phyloP scores from a whole-genome alignment of 2,797 vertebrate genomes.

The Apodemus agrarius region DNA sequence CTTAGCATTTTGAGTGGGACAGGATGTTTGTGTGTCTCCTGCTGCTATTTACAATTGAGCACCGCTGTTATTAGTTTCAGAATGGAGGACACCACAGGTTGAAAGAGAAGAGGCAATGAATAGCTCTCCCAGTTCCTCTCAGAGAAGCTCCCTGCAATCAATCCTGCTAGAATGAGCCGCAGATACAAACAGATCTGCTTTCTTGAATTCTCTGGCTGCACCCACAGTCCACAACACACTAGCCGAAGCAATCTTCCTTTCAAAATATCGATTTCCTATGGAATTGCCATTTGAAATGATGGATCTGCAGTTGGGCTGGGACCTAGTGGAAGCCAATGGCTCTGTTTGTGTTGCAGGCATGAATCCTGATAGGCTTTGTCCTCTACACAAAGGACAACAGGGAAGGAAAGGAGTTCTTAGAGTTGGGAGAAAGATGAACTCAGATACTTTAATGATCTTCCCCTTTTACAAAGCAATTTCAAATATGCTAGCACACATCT shows the following conservation, averaged over 20 bases:
- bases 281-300: constrained; percentile 81
- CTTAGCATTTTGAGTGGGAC: constrained; percentile 54
- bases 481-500: constrained; percentile 13
- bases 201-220: constrained; percentile 68
- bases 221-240: constrained; percentile 27
- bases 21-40: constrained; percentile 51
- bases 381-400: constrained; percentile 73
- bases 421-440: constrained; percentile 53
- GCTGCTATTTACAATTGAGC: constrained; percentile 61
- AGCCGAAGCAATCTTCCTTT: constrained; percentile 74
- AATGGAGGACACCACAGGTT: constrained; percentile 33
- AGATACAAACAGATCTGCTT: constrained; percentile 68
- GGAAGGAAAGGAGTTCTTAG: constrained; percentile 57
- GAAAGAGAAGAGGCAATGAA: constrained; percentile 55
- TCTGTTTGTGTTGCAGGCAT: constrained; percentile 66
- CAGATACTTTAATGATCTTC: constrained; percentile 65
- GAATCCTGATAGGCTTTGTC: constrained; percentile 78
- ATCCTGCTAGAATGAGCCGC: constrained; percentile 59
- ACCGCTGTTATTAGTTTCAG: constrained; percentile 55
- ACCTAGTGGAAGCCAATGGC: constrained; percentile 60
- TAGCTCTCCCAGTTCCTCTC: constrained; percentile 39
- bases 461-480: constrained; percentile 31
- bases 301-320: constrained; percentile 76
- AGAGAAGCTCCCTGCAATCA: constrained; percentile 72
- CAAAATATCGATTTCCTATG: constrained; percentile 81